Conservation (phyloP, 2,113 vertebrate species). For the Myodes glareolus region DNA sequence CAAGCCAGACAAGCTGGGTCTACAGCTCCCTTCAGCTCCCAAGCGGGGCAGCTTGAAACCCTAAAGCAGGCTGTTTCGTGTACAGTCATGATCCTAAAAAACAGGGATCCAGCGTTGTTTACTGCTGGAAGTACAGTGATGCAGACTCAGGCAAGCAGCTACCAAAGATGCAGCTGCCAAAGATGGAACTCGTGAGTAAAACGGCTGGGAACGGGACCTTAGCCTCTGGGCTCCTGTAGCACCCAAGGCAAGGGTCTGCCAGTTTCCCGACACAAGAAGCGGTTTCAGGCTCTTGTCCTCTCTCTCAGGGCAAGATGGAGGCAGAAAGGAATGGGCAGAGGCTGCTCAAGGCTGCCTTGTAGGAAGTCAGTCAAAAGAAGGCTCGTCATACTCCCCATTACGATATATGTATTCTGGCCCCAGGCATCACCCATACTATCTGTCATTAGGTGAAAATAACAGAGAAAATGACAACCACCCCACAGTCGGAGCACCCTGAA, state of each 20-base stretch:
- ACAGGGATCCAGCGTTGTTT: neutral
- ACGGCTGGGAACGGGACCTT: neutral
- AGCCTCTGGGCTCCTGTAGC: neutral
- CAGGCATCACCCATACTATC: neutral
- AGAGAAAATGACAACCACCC: neutral
- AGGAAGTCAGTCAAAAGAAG: constrained; percentile 16
- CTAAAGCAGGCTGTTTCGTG: neutral
- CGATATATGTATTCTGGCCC: neutral
- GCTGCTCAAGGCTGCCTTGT: neutral
- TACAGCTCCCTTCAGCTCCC: neutral
- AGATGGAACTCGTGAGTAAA: neutral
- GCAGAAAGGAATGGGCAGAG: neutral
- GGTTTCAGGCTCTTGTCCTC: neutral
- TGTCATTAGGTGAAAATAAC: constrained; percentile 32
- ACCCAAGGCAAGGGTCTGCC: too few species aligned
- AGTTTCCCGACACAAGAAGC: neutral
- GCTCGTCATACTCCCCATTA: neutral
- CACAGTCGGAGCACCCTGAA: neutral
- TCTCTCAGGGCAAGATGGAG: neutral
- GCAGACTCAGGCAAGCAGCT: neutral
- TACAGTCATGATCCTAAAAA: neutral
- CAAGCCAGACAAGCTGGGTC: neutral
- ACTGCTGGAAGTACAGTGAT: neutral
- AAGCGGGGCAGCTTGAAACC: neutral
- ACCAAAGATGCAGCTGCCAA: neutral